These are phyloP conservation scores for Syngnathus floridae DNA, from an alignment of 2,113 vertebrate genomes.

Conservation along the genomic window DNA sequence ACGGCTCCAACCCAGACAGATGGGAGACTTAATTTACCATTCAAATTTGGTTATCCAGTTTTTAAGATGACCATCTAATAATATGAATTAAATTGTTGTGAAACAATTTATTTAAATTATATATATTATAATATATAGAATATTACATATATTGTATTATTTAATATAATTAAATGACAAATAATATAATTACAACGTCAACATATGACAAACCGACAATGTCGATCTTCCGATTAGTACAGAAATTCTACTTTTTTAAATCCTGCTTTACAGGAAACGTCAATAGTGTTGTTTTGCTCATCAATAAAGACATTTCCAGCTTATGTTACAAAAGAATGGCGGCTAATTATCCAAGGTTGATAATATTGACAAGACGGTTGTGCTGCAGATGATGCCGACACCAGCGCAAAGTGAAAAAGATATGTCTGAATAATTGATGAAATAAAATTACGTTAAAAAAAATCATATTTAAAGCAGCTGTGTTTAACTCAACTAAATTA, in stretches of 20 bases:
- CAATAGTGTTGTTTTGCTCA: conserved; percentile 58
- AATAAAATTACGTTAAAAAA: neutral
- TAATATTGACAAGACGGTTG: conserved; percentile 61
- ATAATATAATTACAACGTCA: neutral
- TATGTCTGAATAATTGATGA: conserved; percentile 26
- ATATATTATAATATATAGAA: too few relatives aligned
- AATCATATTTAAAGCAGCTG: neutral
- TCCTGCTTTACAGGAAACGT: conserved; percentile 64
- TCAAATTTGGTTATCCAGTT: conserved; percentile 20
- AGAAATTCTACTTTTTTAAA: conserved; percentile 48
- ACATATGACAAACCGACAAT: conserved; percentile 36
- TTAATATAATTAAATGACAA: too few relatives aligned
- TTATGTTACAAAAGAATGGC: conserved; percentile 52
- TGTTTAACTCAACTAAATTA: neutral
- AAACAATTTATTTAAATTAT: too few relatives aligned
- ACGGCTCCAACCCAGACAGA: conserved; percentile 41
- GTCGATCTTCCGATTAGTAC: conserved; percentile 32
- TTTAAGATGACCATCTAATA: conserved; percentile 5
- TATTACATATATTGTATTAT: too few relatives aligned
- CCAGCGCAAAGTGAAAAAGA: conserved; percentile 38
- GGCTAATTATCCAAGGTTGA: conserved; percentile 62
- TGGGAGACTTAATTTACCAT: conserved; percentile 51
- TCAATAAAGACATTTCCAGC: conserved; percentile 65
- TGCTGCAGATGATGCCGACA: conserved; percentile 45
- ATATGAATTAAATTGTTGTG: neutral